Evolutionary conservation across 2,888 invertebrate genomes (phyloP), one percentile per base, ranked within the genome.

Genomic region (Endomychus coccineus): DNA sequence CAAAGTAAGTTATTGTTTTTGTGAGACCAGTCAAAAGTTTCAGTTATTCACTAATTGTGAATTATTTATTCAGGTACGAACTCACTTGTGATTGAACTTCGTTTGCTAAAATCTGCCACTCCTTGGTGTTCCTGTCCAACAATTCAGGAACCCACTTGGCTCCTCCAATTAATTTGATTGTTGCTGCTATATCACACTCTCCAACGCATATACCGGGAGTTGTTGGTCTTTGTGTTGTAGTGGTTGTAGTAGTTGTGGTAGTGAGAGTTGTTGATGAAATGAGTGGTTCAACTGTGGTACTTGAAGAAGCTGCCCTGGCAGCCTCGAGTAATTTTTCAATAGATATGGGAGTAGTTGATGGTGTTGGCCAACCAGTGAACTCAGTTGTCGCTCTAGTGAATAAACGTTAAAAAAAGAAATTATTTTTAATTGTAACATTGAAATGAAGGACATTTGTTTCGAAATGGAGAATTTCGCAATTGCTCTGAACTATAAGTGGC

Each of bases 301-400:
- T 67, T 43, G 73, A 71, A 2, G 79, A 76, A 1, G 78, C 78
- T 16, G 77, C 75, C 36, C 78, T 69, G 1, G 73, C 72, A 7
- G 72, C 71, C 62, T 83, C 84, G 30, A 88, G 58, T 4, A 85
- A 70, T 58, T 85, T 84, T 56, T 88, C 87, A 38, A 87, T 83
- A 0, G 87, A 86, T 49, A 88, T 79, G 1, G 88, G 87, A 0
- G 88, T 88, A 0, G 89, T 88, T 1, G 89, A 84, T 4, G 86
- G 81, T 1, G 87, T 84, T 7, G 89, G 88, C 90, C 90, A 90
- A 10, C 90, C 90, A 9, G 88, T 89, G 53, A 90, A 90, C 62
- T 87, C 88, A 11, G 89, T 90, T 5, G 87, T 85, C 13, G 81
- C 83, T 65, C 85, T 84, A 54, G n/a, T n/a, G n/a, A n/a, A n/a